Evolutionary conservation across 2,888 invertebrate genomes (phyloP), one percentile per base, ranked within the genome.

Genomic region (Cephus pygmeus): DNA sequence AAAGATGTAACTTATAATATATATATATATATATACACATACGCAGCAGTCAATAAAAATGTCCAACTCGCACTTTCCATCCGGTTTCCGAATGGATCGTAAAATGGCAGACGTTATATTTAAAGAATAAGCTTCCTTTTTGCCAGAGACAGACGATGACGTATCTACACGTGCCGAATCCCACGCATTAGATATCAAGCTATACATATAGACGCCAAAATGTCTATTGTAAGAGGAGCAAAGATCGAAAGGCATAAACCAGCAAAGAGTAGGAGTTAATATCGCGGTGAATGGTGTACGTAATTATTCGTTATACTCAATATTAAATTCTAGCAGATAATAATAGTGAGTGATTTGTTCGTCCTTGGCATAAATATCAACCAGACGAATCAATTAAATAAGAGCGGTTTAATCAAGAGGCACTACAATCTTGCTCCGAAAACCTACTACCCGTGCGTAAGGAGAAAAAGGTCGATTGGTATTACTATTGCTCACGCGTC

Each of bases 311-410:
- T 33, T 30, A 35, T 31, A 12, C 12, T 40, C 40, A 23, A 34
- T 34, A 34, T 23, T 31, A 56, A 23, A 56, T 56, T 56, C 56
- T 56, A 56, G 56, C 23, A 6, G 56, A 56, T 56, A 56, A 56
- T 56, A 56, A 56, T 12, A 75, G n/a, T 15, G 3, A 30, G 33
- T 34, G 76, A 71, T 69, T 35, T 30, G 33, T 75, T 15, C 31
- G 56, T 68, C 56, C 75, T 75, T 75, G 75, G 69, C 69, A 69
- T 30, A 75, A 75, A 75, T 40, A 34, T 71, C 71, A 71, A 33
- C n/a, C 69, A 74, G 74, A 74, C 74, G 74, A 74, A n/a, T 74
- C 74, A 74, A 74, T 74, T 15, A 74, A 35, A 31, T n/a, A 74
- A 23, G 34, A 74, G 35, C 35, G 11, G 2, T 74, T 74, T 35